Conservation (phyloP, 2,797 vertebrate species). For the Gorsachius magnificus region DNA sequence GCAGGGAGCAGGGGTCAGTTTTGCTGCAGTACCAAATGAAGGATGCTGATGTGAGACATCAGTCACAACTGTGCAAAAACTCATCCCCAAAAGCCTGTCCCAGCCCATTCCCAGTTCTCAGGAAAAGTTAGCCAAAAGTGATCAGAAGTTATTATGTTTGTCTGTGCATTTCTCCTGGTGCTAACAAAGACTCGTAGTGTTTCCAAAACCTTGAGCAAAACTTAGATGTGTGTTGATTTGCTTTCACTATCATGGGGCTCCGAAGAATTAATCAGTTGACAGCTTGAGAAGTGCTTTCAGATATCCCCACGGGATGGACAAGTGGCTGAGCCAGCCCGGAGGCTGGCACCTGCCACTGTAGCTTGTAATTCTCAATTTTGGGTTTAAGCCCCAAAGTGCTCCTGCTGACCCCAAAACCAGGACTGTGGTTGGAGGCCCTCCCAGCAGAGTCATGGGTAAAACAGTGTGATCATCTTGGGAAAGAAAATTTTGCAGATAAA, state of each 20-base stretch:
- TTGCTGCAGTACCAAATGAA: not conserved
- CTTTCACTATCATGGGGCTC: not conserved
- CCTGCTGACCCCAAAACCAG: not conserved
- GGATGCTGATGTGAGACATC: not conserved
- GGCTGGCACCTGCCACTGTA: not conserved
- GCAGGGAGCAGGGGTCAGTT: not conserved
- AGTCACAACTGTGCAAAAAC: not conserved
- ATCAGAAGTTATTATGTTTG: not conserved
- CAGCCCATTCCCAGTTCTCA: not conserved
- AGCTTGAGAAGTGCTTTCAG: not conserved
- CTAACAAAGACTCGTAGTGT: not conserved
- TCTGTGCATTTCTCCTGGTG: not conserved
- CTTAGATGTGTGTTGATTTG: not conserved
- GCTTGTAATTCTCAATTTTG: not conserved
- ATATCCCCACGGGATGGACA: not conserved
- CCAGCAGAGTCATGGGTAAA: not conserved
- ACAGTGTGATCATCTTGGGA: not conserved
- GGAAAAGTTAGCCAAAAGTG: not conserved
- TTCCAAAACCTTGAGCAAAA: not conserved
- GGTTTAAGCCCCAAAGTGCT: not conserved
- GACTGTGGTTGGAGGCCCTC: not conserved
- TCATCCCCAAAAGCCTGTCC: not conserved
- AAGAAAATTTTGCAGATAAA: not conserved
- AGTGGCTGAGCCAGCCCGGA: not conserved
- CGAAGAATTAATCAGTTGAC: not conserved